These are phyloP conservation scores for Novumbra hubbsi DNA, from an alignment of 2,797 vertebrate species.

Conservation along the genomic window DNA sequence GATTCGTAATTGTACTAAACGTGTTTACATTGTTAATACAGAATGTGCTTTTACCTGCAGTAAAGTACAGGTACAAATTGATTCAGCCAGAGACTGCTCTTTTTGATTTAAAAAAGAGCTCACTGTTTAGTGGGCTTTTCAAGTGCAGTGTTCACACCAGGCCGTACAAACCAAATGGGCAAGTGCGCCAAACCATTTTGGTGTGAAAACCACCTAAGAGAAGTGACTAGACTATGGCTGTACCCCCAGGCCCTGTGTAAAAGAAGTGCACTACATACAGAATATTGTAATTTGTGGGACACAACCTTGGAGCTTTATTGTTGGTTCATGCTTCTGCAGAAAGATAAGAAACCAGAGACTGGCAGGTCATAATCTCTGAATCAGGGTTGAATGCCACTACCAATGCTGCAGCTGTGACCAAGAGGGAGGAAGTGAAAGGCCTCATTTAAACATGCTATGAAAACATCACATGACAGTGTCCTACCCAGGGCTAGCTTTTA, in stretches of 20 bases:
- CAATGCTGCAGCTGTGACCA: background rate
- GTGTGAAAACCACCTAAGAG: background rate
- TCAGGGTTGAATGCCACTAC: background rate
- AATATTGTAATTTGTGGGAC: background rate
- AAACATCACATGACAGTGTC: background rate
- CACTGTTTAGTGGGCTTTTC: too few species aligned
- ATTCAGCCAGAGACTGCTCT: too few species aligned
- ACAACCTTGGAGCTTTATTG: background rate
- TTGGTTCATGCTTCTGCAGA: background rate
- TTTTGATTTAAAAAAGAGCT: too few species aligned
- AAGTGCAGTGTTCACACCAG: too few species aligned
- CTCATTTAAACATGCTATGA: background rate
- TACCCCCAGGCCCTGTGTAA: background rate
- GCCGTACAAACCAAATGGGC: too few species aligned
- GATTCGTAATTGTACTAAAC: too few species aligned
- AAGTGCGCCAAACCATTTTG: too few species aligned
- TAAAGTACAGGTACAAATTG: too few species aligned
- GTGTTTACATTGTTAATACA: too few species aligned
- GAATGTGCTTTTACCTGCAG: too few species aligned
- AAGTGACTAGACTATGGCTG: background rate
- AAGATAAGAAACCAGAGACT: background rate
- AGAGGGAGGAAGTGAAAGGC: constrained; percentile 4
- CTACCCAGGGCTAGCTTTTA: too few species aligned
- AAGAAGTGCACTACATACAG: background rate
- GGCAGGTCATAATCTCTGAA: constrained; percentile 3